phyloP scores from a whole-genome alignment of 2,797 vertebrate species.

The Melanotaenia parkinsoni region DNA sequence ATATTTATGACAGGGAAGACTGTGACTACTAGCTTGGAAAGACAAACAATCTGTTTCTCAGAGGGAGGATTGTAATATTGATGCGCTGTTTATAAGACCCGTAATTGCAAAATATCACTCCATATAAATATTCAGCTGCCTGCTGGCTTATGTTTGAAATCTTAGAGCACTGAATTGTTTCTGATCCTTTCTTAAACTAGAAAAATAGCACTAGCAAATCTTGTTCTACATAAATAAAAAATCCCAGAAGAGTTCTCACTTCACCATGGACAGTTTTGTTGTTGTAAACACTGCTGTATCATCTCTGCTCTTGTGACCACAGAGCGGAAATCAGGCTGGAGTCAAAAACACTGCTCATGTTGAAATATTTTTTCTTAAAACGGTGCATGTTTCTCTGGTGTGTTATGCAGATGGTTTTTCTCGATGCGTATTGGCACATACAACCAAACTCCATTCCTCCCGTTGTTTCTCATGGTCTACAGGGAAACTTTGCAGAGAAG shows the following conservation, averaged over 20 bases:
- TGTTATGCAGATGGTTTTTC: constrained; percentile 20
- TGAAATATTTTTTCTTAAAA: constrained; percentile 20
- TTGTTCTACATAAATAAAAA: constrained; percentile 52
- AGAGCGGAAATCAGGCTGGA: constrained; percentile 12
- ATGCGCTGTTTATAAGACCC: constrained; percentile 67
- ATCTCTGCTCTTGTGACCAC: constrained; percentile 37
- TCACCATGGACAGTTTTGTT: constrained; percentile 48
- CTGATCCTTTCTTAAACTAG: constrained; percentile 49
- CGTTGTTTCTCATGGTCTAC: constrained; percentile 7
- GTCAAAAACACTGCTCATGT: constrained; percentile 1
- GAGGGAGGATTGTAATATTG: constrained; percentile 63
- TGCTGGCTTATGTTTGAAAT: constrained; percentile 61
- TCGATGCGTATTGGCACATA: constrained; percentile 8
- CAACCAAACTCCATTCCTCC: constrained; percentile 8
- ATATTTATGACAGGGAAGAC: constrained; percentile 76
- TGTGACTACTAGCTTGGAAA: constrained; percentile 75
- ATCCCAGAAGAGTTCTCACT: constrained; percentile 46
- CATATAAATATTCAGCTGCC: constrained; percentile 50
- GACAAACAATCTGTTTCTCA: constrained; percentile 73
- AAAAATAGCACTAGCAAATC: constrained; percentile 47
- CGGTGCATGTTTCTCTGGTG: constrained; percentile 3
- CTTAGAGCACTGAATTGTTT: constrained; percentile 47
- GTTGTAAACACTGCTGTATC: constrained; percentile 33
- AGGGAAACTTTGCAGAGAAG: constrained; percentile 1
- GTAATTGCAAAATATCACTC: constrained; percentile 69